phyloP scores from a whole-genome alignment of 2,113 vertebrate species.

The Xyliphius kryptos region DNA sequence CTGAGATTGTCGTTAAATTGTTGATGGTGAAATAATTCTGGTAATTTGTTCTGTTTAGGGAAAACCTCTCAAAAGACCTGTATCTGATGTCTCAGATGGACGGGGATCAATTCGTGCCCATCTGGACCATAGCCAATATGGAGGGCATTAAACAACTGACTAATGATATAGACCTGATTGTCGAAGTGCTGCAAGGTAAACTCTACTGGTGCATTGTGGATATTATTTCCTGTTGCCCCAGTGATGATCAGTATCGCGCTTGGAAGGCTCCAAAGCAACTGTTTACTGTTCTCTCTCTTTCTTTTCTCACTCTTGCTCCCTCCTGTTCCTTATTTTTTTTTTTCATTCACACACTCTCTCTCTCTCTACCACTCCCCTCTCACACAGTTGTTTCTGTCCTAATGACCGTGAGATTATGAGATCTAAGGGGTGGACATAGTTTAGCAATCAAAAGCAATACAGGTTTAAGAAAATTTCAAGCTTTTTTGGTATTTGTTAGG shows the following conservation, averaged over 20 bases:
- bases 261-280: no score
- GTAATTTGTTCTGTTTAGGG: conserved; percentile 58
- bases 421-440: no score
- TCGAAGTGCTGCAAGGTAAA: conserved; percentile 90
- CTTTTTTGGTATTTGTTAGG: conserved; percentile 57
- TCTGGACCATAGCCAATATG: conserved; percentile 98
- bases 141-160: conserved; percentile 93
- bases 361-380: no score
- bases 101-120: conserved; percentile 93
- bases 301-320: not conserved
- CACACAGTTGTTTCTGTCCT: no score
- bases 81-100: conserved; percentile 99
- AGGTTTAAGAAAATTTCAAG: not conserved
- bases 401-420: no score
- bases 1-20: not conserved
- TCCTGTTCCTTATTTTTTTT: not conserved
- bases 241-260: no score
- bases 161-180: conserved; percentile 87
- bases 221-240: no score
- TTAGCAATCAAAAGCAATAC: not conserved
- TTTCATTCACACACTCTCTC: no score
- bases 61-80: conserved; percentile 95
- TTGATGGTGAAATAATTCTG: not conserved
- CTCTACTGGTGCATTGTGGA: not conserved
- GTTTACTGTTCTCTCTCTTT: no score